Base-by-base conservation (phyloP, 2,888 invertebrate genomes). In the Sarcophaga carnaria region DNA sequence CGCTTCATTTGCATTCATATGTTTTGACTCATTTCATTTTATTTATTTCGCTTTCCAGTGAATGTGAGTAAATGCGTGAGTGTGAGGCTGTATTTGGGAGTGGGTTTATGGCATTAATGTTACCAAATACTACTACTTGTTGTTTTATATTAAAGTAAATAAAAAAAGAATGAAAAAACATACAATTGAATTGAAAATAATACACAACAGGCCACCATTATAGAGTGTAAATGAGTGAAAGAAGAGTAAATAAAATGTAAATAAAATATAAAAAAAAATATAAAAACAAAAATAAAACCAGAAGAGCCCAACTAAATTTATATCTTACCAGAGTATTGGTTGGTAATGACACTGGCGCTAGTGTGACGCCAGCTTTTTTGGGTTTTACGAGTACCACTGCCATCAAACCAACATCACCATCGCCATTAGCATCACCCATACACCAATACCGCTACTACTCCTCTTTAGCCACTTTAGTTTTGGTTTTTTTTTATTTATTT, bases 1-100 rank as follows among this genome's bases (percentile, higher is more conserved):
- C 80, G 83, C 80, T 86, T 74, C 80, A 87, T 82, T 88, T 83
- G 78, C 86, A 87, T 85, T 79, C 81, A 78, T 74, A 63, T 83
- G 75, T 71, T 78, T 71, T 62, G 71, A 71, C 12, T 70, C 74
- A 80, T 77, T 37, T 54, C 45, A 12, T 67, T 66, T 22, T 45
- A 47, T 5, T 67, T 54, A 54, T 54, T 54, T 54, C 17, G 4
- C 8, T 37, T 54, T 54, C 17, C 17, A 54, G 49, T 25, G 37
- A 12, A 14, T 11, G 8, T 6, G 17, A 6, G 17, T 37, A 4
- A 47, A 12, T 11, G 62, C 3, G n/a, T 60, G 47, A n/a, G 22
- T 62, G 45, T 69, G 22, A 3, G 67, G 67, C 20, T 11, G n/a
- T 64, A 0, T 10, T 8, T 17, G 10, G 2, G 66, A 17, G 37